phyloP scores from a whole-genome alignment of 1,140 invertebrate genomes.

The Alviniconcha marisindica region DNA sequence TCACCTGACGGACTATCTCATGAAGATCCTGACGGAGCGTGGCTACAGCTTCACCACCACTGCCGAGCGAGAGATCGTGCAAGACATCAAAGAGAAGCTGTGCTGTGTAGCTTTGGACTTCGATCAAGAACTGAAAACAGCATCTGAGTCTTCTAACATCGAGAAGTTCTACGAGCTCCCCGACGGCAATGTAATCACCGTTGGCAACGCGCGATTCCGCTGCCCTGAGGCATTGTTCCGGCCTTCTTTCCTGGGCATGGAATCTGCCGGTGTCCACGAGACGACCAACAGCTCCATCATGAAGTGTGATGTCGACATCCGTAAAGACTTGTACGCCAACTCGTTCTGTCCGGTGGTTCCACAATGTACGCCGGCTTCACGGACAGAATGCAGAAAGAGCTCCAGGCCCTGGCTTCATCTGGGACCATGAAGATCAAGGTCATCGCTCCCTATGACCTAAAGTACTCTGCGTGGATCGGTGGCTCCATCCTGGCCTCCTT shows the following conservation, averaged over 20 bases:
- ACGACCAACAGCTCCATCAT: conserved; percentile 93
- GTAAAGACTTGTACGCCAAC: conserved; percentile 94
- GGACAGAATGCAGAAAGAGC: conserved; percentile 77
- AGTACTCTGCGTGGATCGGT: conserved; percentile 69
- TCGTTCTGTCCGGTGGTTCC: conserved; percentile 93
- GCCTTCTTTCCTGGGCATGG: conserved; percentile 72
- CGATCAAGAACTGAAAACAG: conserved; percentile 96
- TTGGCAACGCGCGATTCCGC: conserved; percentile 94
- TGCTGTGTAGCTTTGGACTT: conserved; percentile 93
- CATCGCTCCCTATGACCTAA: conserved; percentile 74
- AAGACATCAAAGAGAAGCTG: conserved; percentile 92
- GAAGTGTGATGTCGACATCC: conserved; percentile 84
- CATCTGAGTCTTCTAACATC: conserved; percentile 78
- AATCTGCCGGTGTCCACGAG: conserved; percentile 71
- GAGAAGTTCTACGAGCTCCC: conserved; percentile 77
- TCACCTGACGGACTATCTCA: conserved; percentile 94
- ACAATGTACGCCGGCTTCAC: conserved; percentile 79
- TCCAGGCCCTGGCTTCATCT: conserved; percentile 78
- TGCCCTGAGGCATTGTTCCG: conserved; percentile 85
- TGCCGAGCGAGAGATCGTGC: conserved; percentile 96
- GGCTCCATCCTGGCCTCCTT: conserved; percentile 80
- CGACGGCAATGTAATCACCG: conserved; percentile 87
- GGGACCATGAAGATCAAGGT: conserved; percentile 73
- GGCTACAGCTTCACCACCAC: conserved; percentile 97
- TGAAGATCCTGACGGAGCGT: conserved; percentile 97